These are phyloP conservation scores for Leptinotarsa haldemani DNA, from an alignment of 2,888 invertebrate species.

Conservation along the genomic window DNA sequence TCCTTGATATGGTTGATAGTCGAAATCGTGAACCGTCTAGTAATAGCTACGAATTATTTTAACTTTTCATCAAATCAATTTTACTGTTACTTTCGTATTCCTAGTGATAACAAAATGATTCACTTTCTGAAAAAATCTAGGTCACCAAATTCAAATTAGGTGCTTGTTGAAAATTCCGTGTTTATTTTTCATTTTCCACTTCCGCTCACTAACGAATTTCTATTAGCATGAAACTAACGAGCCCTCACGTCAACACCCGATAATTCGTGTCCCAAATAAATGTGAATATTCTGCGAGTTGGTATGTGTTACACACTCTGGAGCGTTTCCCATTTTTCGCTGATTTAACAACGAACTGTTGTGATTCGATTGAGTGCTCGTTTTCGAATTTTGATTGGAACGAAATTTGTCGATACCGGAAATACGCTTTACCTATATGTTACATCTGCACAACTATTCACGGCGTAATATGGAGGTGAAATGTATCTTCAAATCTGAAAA, in stretches of 20 bases:
- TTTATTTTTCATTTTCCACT: not conserved
- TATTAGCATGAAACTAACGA: not conserved
- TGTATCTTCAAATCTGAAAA: too few species aligned
- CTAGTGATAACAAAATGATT: too few species aligned
- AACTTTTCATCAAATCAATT: too few species aligned
- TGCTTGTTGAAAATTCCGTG: not conserved
- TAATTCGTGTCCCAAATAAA: constrained; percentile 3
- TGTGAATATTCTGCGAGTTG: not conserved
- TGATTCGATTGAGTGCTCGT: not conserved
- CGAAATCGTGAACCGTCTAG: too few species aligned
- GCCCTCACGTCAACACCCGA: not conserved
- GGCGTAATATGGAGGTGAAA: too few species aligned
- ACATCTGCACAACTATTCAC: not conserved
- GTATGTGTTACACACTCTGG: constrained; percentile 3
- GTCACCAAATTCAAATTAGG: not conserved
- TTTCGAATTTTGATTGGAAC: not conserved
- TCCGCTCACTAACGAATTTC: constrained; percentile 9
- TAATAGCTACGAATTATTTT: too few species aligned
- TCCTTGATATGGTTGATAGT: too few species aligned
- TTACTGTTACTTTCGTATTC: too few species aligned
- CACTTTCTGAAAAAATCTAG: not conserved
- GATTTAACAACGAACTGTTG: constrained; percentile 5
- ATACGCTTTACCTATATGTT: constrained; percentile 2
- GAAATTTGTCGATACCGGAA: not conserved
- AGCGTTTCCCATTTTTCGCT: constrained; percentile 16